These are phyloP conservation scores for Hydraecia micacea DNA, from an alignment of 2,888 invertebrate species.

Conservation along the genomic window DNA sequence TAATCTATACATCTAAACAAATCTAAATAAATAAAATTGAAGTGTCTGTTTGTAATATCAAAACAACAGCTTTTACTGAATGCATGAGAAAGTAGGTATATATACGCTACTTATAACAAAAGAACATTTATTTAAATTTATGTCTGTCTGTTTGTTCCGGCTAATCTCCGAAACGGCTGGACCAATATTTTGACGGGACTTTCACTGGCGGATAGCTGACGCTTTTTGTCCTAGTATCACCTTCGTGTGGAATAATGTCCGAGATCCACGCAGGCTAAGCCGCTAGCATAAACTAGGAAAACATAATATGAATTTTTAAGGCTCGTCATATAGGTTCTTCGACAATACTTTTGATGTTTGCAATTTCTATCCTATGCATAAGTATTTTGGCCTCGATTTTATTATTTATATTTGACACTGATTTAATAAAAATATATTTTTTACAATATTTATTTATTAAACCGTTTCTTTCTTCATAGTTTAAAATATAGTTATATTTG, in stretches of 20 bases:
- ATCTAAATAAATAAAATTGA: neutral
- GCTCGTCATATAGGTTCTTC: neutral
- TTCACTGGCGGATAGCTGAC: neutral
- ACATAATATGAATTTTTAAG: neutral
- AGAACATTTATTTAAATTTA: neutral
- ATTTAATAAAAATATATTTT: neutral
- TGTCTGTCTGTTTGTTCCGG: neutral
- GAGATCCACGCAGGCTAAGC: neutral
- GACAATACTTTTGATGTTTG: conserved; percentile 3
- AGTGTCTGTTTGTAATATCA: neutral
- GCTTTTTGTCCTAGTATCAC: neutral
- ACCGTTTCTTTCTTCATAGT: neutral
- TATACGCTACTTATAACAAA: neutral
- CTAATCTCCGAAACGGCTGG: neutral
- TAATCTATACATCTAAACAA: neutral
- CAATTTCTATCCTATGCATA: neutral
- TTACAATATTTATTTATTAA: neutral
- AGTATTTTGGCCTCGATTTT: neutral
- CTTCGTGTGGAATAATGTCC: too few species aligned
- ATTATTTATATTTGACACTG: neutral
- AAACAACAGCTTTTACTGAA: too few species aligned
- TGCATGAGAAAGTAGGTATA: neutral
- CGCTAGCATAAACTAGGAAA: neutral
- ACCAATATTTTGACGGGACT: neutral
- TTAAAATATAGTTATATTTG: conserved; percentile 6